Conservation (phyloP, 2,888 invertebrate species). For the Harpagoxenus sublaevis region DNA sequence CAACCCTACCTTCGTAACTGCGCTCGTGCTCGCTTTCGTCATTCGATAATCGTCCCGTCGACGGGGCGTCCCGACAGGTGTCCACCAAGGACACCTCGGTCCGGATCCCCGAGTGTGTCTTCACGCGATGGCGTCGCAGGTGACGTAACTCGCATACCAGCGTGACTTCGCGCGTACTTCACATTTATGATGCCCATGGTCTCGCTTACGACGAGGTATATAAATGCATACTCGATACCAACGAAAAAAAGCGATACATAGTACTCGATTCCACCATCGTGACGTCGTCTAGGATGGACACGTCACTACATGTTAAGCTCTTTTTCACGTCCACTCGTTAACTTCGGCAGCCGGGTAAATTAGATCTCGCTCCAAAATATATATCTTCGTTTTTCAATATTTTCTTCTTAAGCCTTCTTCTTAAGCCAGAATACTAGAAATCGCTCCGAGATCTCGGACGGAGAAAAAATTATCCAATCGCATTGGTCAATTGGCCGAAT, state of each 20-base stretch:
- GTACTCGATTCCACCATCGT: neutral
- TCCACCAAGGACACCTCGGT: slow-evolving; percentile 75
- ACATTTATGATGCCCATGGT: slow-evolving; percentile 30
- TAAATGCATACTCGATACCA: slow-evolving; percentile 22
- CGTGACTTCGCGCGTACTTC: slow-evolving; percentile 48
- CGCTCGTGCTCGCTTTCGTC: slow-evolving; percentile 59
- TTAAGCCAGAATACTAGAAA: too few relatives aligned
- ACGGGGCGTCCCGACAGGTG: slow-evolving; percentile 72
- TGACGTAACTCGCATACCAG: slow-evolving; percentile 67
- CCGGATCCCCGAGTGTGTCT: slow-evolving; percentile 54
- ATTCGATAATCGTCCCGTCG: slow-evolving; percentile 66
- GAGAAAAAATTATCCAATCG: too few relatives aligned
- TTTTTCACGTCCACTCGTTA: slow-evolving; percentile 29
- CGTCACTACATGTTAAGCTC: slow-evolving; percentile 64
- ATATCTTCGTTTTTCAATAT: neutral
- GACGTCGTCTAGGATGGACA: slow-evolving; percentile 48
- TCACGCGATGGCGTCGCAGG: slow-evolving; percentile 59
- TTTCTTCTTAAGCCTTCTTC: neutral
- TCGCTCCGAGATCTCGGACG: too few relatives aligned
- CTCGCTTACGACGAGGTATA: slow-evolving; percentile 13
- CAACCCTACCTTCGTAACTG: slow-evolving; percentile 39
- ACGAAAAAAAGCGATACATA: slow-evolving; percentile 42
- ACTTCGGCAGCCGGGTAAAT: neutral
- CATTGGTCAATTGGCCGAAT: too few relatives aligned
- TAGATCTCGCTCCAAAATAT: neutral